These are phyloP conservation scores for Heterodera schachtii DNA, from an alignment of 1,140 invertebrate species.

Conservation along the genomic window DNA sequence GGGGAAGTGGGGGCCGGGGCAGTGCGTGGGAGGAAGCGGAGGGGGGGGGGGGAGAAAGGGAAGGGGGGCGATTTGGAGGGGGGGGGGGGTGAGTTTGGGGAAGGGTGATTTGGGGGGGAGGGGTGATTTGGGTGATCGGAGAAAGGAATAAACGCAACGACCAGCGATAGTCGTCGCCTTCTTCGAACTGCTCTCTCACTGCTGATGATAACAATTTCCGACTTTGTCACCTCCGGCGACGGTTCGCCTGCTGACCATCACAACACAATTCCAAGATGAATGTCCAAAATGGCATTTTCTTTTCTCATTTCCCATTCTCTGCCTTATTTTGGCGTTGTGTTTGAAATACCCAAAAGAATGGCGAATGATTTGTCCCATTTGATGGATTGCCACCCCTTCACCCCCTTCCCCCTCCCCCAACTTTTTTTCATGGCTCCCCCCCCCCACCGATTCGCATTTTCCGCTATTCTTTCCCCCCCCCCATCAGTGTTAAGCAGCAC, in stretches of 20 bases:
- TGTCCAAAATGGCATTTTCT: neutral
- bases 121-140: neutral
- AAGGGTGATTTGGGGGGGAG: neutral
- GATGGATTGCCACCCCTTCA: too few species aligned
- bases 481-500: neutral
- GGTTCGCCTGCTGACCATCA: neutral
- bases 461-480: neutral
- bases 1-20: too few species aligned
- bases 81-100: neutral
- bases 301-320: neutral
- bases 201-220: conserved; percentile 3
- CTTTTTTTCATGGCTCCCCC: neutral
- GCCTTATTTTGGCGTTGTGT: neutral
- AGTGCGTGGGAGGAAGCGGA: neutral
- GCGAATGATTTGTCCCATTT: too few species aligned
- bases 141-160: neutral
- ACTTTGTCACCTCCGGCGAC: neutral
- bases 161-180: neutral
- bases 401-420: neutral
- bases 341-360: too few species aligned
- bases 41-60: neutral
- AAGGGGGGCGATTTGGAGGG: neutral
- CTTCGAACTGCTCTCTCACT: neutral
- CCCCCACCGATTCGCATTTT: neutral
- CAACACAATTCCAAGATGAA: neutral